A percentile compares a stretch with the other conserved stretches of the same genome.
Conservation (phyloP, 2,113 vertebrate genomes). For the Amphilophus citrinellus region DNA sequence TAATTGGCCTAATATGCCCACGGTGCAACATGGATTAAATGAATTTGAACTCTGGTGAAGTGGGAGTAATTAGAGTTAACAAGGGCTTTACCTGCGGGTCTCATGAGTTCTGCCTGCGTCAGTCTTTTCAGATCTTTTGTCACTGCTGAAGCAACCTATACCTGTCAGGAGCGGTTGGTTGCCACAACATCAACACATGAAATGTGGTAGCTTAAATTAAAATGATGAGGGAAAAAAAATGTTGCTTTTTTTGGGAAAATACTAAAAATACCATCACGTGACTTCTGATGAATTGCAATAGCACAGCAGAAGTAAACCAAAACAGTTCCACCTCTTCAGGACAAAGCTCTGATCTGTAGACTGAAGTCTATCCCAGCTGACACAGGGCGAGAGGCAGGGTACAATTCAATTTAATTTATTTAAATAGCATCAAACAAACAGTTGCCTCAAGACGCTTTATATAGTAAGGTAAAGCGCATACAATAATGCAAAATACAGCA, state of each 20-base stretch:
- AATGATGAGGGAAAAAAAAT: neutral
- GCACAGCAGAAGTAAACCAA: neutral
- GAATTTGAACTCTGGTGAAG: slow-evolving; percentile 75
- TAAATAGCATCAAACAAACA: too few species aligned
- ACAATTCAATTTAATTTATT: too few species aligned
- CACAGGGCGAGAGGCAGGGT: too few species aligned
- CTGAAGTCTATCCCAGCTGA: too few species aligned
- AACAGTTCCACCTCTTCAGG: too few species aligned
- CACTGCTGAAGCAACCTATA: slow-evolving; percentile 16
- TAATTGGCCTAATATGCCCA: slow-evolving; percentile 77
- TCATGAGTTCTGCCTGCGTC: slow-evolving; percentile 75
- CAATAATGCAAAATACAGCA: too few species aligned
- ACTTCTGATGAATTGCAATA: neutral
- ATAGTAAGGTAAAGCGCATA: too few species aligned
- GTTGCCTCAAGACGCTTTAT: too few species aligned
- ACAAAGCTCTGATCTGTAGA: neutral
- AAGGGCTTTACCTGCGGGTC: slow-evolving; percentile 71
- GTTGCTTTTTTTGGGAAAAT: neutral
- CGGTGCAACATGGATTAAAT: slow-evolving; percentile 74
- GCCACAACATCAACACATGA: slow-evolving; percentile 47
- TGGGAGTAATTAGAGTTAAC: slow-evolving; percentile 84
- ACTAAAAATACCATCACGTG: neutral
- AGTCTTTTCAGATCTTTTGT: slow-evolving; percentile 72
- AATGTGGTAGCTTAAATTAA: neutral
- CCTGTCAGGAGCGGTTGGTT: slow-evolving; percentile 38